Conservation (phyloP, 1,140 invertebrate species). For the Forficula auricularia region DNA sequence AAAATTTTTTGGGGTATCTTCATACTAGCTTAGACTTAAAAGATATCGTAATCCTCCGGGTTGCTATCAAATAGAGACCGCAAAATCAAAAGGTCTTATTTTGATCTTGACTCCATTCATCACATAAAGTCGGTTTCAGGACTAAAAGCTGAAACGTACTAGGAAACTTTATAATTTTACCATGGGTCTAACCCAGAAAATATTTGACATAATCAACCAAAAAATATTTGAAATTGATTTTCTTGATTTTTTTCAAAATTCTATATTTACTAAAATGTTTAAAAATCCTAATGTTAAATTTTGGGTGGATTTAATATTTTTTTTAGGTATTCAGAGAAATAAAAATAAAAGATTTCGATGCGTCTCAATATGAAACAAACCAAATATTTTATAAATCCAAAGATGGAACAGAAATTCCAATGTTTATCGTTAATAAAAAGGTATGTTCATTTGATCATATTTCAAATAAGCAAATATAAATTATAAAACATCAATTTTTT, state of each 20-base stretch:
- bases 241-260: neutral
- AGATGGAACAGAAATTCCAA: conserved; percentile 89
- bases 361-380: conserved; percentile 58
- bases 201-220: too few relatives aligned
- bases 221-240: conserved; percentile 7
- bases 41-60: too few relatives aligned
- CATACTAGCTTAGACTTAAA: too few relatives aligned
- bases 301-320: conserved; percentile 11
- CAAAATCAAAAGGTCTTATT: too few relatives aligned
- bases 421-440: conserved; percentile 86
- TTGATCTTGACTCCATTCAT: too few relatives aligned
- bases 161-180: too few relatives aligned
- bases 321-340: conserved; percentile 66
- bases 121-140: too few relatives aligned
- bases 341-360: conserved; percentile 67
- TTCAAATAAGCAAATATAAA: conserved; percentile 1
- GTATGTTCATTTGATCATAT: conserved; percentile 26
- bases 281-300: neutral
- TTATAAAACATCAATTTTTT: conserved; percentile 7
- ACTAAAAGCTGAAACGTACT: too few relatives aligned
- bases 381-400: conserved; percentile 91
- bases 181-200: too few relatives aligned
- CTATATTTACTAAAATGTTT: neutral
- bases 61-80: too few relatives aligned
- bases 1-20: too few relatives aligned